phyloP scores from a whole-genome alignment of 2,797 vertebrate genomes.

The Trachops cirrhosus region DNA sequence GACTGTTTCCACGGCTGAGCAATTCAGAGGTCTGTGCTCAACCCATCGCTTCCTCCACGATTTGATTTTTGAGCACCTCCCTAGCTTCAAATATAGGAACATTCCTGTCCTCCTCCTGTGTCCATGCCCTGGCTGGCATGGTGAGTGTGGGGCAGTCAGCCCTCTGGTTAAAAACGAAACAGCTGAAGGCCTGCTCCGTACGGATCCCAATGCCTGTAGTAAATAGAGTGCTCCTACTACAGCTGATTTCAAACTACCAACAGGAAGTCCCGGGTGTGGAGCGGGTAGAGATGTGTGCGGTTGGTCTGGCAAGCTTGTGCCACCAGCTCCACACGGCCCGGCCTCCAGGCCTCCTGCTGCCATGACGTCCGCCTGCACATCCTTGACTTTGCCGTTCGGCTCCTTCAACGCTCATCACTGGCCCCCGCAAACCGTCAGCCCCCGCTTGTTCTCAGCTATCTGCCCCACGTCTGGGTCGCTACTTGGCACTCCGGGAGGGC shows the following conservation, averaged over 20 bases:
- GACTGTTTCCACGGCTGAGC: background rate
- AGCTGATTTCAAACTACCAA: background rate
- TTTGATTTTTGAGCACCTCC: background rate
- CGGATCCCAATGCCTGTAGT: background rate
- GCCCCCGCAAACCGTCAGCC: fast-evolving
- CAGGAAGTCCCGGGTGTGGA: background rate
- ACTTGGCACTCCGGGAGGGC: background rate
- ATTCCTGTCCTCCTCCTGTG: background rate
- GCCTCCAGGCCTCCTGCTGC: background rate
- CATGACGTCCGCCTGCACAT: too few species aligned
- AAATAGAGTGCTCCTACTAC: background rate
- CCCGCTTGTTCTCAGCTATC: background rate
- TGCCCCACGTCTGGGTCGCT: background rate
- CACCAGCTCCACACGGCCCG: too few species aligned
- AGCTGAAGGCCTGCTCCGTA: background rate
- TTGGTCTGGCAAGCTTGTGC: too few species aligned
- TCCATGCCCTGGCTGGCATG: background rate
- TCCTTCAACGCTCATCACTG: background rate
- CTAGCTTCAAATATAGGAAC: background rate
- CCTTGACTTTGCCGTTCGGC: background rate
- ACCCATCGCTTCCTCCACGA: background rate
- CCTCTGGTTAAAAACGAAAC: background rate
- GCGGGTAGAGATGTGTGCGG: background rate
- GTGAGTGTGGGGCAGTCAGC: background rate
- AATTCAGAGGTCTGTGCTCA: background rate